Evolutionary conservation across 2,888 invertebrate species (phyloP), one percentile per base, ranked within the genome.

Genomic region (Ariolimax columbianus): DNA sequence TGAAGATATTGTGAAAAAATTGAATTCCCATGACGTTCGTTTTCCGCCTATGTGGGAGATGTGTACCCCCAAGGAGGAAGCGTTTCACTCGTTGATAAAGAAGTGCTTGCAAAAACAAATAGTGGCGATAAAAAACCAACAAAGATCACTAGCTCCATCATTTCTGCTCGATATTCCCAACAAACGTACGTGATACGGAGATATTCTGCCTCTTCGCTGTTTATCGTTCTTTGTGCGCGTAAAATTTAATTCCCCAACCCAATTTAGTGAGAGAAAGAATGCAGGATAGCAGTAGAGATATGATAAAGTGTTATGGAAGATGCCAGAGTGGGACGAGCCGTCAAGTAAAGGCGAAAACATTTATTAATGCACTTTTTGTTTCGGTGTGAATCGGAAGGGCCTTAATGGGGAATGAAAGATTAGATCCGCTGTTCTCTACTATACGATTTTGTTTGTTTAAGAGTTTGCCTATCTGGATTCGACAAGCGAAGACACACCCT

Each of bases 1-100:
- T 70, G 70, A 70, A 38, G 70, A 38, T 70, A 70, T 70, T 70
- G 26, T 70, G 6, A 30, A n/a, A 73, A 73, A 73, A 73, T 73
- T 73, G 73, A 73, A 73, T 73, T 47, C 26, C 36, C 73, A 26
- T 73, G n/a, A 73, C 47, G 26, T 63, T 63, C n/a, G 7, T 63
- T 30, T n/a, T 19, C n/a, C 30, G 26, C 30, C 23, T 19, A 30
- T 36, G 33, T 36, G 4, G 7, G 19, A 26, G 30, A 70, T 36
- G 36, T 70, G 70, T n/a, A 26, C 36, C 17, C 70, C 14, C 30
- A 11, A 33, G n/a, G 36, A n/a, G 4, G 17, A 36, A 33, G 7
- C n/a, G n/a, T n/a, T n/a, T n/a, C 11, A 14, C 17, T 36, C 33
- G 36, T 70, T 36, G 30, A 14, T 70, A n/a, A 30, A 70, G 19